Percentiles rank a stretch among this genome's conserved stretches.
Evolutionary conservation across 2,113 vertebrate species (phyloP).

Genomic region (Melanostigma gelatinosum): DNA sequence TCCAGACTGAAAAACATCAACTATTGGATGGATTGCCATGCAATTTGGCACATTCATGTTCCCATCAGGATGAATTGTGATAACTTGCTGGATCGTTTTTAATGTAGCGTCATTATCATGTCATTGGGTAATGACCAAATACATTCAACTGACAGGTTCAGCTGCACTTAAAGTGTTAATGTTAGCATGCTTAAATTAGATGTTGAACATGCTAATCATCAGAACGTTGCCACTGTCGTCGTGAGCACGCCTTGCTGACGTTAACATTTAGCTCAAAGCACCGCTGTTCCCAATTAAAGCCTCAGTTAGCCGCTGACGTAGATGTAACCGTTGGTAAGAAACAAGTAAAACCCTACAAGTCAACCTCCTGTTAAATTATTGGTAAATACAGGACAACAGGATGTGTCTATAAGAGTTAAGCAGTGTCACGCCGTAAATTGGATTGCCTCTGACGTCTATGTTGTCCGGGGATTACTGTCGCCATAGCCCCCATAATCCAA

Average conservation of each 20-base stretch:
- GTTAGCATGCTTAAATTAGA: not conserved
- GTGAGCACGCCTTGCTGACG: not conserved
- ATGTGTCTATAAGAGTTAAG: conserved; percentile 53
- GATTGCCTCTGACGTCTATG: conserved; percentile 72
- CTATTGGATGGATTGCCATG: not conserved
- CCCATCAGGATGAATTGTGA: not conserved
- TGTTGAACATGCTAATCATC: not conserved
- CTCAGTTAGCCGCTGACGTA: not conserved
- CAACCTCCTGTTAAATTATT: not conserved
- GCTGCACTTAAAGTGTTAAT: not conserved
- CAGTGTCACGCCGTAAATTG: conserved; percentile 66
- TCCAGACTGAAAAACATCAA: not conserved
- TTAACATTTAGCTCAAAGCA: not conserved
- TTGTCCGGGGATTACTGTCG: conserved; percentile 64
- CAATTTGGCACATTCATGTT: not conserved
- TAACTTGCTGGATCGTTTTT: too few relatives aligned
- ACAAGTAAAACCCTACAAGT: not conserved
- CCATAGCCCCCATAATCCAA: conserved; percentile 64
- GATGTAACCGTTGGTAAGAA: not conserved
- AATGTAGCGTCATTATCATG: not conserved
- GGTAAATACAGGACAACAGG: conserved; percentile 21
- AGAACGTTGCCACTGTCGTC: not conserved
- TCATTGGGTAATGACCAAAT: not conserved
- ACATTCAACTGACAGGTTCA: not conserved
- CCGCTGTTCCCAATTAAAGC: not conserved